Percentiles rank a stretch among this genome's conserved stretches.
Evolutionary conservation across 2,888 invertebrate species (phyloP).

Genomic region (Lochmaea capreae): DNA sequence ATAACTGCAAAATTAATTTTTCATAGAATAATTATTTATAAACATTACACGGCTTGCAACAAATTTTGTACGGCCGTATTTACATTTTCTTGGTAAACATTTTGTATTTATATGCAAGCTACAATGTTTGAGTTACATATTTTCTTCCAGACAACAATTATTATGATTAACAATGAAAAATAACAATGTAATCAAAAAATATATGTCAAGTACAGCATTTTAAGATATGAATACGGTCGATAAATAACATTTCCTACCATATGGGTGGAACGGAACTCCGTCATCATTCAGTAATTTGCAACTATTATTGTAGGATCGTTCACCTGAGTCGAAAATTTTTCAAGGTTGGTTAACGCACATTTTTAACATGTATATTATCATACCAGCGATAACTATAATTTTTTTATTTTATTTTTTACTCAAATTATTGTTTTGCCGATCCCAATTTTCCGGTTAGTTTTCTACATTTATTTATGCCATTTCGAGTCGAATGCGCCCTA

Average conservation of each 20-base stretch:
- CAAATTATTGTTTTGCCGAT: no score
- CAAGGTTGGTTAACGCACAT: no score
- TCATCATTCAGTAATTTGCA: slow-evolving; percentile 2
- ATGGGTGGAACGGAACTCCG: slow-evolving; percentile 6
- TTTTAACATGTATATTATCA: no score
- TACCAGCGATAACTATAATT: no score
- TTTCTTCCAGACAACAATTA: neutral
- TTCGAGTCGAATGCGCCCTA: no score
- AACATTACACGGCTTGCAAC: no score
- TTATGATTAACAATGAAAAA: neutral
- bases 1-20: no score
- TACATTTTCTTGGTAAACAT: neutral
- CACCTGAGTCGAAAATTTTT: neutral
- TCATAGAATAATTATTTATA: no score
- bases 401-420: no score
- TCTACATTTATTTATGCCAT: no score
- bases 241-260: neutral
- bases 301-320: neutral
- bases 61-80: no score
- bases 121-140: neutral
- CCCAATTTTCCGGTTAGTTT: no score
- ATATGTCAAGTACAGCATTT: neutral
- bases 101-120: neutral
- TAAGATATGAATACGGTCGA: slow-evolving; percentile 2
- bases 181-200: neutral